Base-by-base conservation (phyloP, 1,140 invertebrate species). In the Amyelois transitella region DNA sequence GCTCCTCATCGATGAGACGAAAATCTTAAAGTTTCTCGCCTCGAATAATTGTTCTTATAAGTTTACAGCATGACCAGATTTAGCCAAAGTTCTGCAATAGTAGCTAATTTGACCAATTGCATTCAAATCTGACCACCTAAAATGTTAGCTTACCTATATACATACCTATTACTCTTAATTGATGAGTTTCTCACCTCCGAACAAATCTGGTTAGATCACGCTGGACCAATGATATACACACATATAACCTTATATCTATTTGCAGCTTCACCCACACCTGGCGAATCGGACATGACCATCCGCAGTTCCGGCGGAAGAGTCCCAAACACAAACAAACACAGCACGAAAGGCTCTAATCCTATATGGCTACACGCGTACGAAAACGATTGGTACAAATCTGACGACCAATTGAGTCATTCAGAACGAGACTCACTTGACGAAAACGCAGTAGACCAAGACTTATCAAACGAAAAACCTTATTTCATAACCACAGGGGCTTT, bases 341-440 rank as follows among this genome's bases (percentile, higher is more conserved):
- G 96, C 68, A 93, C 95, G 4, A 96, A 97, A 86, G 97, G 96
- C 24, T 97, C 95, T 6, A 98, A 98, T 90, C 96, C 97, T 0
- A 97, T 98, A 66, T 98, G 96, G 96, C 92, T 98, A 83, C 95
- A 96, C 69, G 95, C 96, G 6, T 97, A 97, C 74, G 96, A 97
- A 84, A 97, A 97, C 81, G 96, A 96, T 76, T 98, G 96, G 96
- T 97, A 96, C 77, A 97, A 97, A 86, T 94, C 93, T 57, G 94
- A 95, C 58, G 94, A 94, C 17, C 94, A 90, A 86, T 57, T 82
- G 18, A 86, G 83, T 52, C 81, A 89, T 55, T 96, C 94, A 0
- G 94, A 95, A 55, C 91, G 93, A 19, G 96, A 97, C 83, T 97
- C 96, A 0, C 84, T 97, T 25, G 96, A 97, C 67, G 95, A 97